Evolutionary conservation across 2,888 invertebrate species (phyloP), one percentile per base, ranked within the genome.

Genomic region (Agonopterix alstromeriana): DNA sequence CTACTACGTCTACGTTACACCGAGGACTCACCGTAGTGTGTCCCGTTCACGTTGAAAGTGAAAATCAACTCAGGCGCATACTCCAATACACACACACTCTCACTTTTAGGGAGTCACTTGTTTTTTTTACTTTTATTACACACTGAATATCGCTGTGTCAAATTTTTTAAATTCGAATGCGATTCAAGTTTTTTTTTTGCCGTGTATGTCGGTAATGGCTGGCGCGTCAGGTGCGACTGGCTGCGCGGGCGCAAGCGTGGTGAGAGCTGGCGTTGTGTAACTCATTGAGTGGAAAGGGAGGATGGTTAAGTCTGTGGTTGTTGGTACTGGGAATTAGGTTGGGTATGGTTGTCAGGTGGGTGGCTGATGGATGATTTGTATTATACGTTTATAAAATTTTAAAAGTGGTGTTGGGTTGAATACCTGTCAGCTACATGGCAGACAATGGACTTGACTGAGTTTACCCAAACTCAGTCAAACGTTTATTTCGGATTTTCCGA

Each of bases 11-110:
- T 9, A 38, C 38, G n/a, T 38, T n/a, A 38, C 42, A 12, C 11
- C 10, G 66, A 58, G 53, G 53, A 60, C 58, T 84, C 66, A 86
- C 85, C 82, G 73, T 72, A 65, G 63, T 66, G 67, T 73, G 78
- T 80, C 80, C 81, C 80, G 76, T 67, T 57, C 65, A 61, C 67
- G 74, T 79, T 77, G 86, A 86, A 85, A 85, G 86, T 82, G 85
- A 85, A 86, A 83, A 70, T 67, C 68, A 68, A 64, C 70, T 65
- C 69, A 57, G 56, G 66, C 70, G 79, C 85, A 85, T 82, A 60
- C 81, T 74, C 70, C 72, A 70, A 62, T 65, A 27, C 27, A 70
- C 67, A 67, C 67, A 67, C 77, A 72, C 79, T 73, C 76, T 74
- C 80, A 75, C 77, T 73, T 56, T 36, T 12, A 9, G 38, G 38